These are phyloP conservation scores for Carassius auratus DNA, from an alignment of 2,113 vertebrate species.

Conservation along the genomic window DNA sequence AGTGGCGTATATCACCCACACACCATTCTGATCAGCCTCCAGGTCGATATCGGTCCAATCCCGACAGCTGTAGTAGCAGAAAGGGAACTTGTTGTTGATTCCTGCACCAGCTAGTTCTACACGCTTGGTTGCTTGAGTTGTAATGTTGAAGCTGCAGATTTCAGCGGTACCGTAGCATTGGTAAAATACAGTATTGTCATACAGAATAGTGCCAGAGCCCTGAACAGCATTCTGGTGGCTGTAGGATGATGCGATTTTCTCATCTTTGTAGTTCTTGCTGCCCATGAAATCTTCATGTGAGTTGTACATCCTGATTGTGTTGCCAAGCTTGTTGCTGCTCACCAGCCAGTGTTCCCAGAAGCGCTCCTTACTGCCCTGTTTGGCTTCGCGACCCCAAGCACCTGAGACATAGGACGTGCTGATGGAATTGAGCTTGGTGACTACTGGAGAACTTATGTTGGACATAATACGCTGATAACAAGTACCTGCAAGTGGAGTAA, in stretches of 20 bases:
- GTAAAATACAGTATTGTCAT: conserved; percentile 80
- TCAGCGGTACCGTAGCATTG: conserved; percentile 64
- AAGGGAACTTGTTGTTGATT: conserved; percentile 83
- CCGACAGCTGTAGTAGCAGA: conserved; percentile 77
- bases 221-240: conserved; percentile 65
- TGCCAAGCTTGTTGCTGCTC: conserved; percentile 64
- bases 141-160: conserved; percentile 72
- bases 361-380: conserved; percentile 46
- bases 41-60: conserved; percentile 79
- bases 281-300: conserved; percentile 81
- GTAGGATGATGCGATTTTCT: conserved; percentile 40
- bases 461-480: conserved; percentile 68
- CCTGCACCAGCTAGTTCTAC: conserved; percentile 71
- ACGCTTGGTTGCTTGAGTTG: conserved; percentile 51
- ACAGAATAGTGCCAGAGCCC: conserved; percentile 78
- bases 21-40: conserved; percentile 65
- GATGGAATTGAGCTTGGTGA: conserved; percentile 80
- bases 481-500: background rate
- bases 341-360: conserved; percentile 85
- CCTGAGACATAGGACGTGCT: conserved; percentile 78
- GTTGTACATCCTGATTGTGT: conserved; percentile 74
- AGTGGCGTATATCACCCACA: conserved; percentile 64
- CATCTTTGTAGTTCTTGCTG: conserved; percentile 54
- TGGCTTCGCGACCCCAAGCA: conserved; percentile 83
- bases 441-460: conserved; percentile 79